A percentile compares a stretch with the other conserved stretches of the same genome.
Evolutionary conservation across 30 jellyfish, hydroid and myxozoan species (phyloP).

Genomic region (Cassiopea xamachana): DNA sequence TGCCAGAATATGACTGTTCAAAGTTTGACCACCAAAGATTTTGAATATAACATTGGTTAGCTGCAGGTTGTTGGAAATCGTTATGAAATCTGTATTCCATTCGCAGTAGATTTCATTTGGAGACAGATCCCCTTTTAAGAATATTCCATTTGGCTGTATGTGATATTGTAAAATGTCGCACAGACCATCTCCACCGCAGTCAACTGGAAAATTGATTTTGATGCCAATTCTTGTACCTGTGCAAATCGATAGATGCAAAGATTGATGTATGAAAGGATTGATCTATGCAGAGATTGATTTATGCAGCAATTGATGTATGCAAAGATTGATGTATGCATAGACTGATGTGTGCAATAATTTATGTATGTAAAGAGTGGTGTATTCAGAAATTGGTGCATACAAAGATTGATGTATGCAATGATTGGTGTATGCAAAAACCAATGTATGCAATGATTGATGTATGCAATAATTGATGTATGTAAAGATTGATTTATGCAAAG

Average conservation of each 20-base stretch:
- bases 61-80: constrained; percentile 35
- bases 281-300: no score
- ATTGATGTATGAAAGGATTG: not conserved
- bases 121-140: constrained; percentile 28
- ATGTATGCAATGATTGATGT: no score
- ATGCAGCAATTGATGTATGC: no score
- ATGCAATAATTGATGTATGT: no score
- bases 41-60: constrained; percentile 34
- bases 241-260: not conserved
- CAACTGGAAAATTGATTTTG: constrained; percentile 24
- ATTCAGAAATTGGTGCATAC: no score
- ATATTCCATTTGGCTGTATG: not conserved
- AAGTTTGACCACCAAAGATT: constrained; percentile 40
- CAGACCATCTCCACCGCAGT: constrained; percentile 62
- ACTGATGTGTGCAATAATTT: no score
- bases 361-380: no score
- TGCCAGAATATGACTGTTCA: constrained; percentile 3
- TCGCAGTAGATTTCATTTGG: constrained; percentile 23
- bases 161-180: constrained; percentile 20
- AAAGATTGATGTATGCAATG: no score
- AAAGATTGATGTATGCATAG: no score
- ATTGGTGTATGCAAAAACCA: no score
- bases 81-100: constrained; percentile 21
- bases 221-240: constrained; percentile 35
- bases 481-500: no score